Conservation (phyloP, 2,888 invertebrate species). For the Napeogenes inachia region DNA sequence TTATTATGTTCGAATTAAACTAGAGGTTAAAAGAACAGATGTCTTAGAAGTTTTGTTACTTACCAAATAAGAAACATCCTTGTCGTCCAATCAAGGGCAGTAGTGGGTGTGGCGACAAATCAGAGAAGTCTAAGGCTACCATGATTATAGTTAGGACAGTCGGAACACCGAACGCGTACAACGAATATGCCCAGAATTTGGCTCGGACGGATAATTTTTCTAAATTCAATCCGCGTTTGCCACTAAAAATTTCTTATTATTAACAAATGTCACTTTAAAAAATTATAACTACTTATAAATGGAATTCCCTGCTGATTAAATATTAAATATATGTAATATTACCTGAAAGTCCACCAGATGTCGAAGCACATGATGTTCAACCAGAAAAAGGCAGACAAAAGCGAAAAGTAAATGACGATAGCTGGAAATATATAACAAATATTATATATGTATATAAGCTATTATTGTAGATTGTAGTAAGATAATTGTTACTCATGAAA, state of each 20-base stretch:
- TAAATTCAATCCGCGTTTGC: conserved; percentile 54
- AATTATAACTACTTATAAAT: too few relatives aligned
- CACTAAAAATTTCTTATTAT: conserved; percentile 42
- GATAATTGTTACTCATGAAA: not conserved
- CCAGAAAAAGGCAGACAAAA: conserved; percentile 84
- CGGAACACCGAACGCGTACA: conserved; percentile 63
- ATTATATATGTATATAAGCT: not conserved
- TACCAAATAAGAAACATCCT: conserved; percentile 63
- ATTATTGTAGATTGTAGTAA: not conserved
- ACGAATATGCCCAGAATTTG: conserved; percentile 53
- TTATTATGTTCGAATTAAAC: too few relatives aligned
- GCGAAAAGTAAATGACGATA: conserved; percentile 78
- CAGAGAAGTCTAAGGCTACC: conserved; percentile 54
- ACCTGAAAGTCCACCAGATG: conserved; percentile 89
- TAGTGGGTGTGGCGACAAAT: conserved; percentile 42
- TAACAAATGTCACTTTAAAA: too few relatives aligned
- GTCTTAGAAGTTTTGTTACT: conserved; percentile 20
- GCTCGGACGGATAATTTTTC: conserved; percentile 45
- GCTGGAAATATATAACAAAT: conserved; percentile 66
- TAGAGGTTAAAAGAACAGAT: too few relatives aligned
- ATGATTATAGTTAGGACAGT: conserved; percentile 51
- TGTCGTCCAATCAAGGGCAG: conserved; percentile 50
- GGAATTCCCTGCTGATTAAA: too few relatives aligned
- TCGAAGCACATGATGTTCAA: conserved; percentile 87
- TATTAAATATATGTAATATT: conserved; percentile 20